Base-by-base conservation (phyloP, 1,140 invertebrate species). In the Drosophila leontia region DNA sequence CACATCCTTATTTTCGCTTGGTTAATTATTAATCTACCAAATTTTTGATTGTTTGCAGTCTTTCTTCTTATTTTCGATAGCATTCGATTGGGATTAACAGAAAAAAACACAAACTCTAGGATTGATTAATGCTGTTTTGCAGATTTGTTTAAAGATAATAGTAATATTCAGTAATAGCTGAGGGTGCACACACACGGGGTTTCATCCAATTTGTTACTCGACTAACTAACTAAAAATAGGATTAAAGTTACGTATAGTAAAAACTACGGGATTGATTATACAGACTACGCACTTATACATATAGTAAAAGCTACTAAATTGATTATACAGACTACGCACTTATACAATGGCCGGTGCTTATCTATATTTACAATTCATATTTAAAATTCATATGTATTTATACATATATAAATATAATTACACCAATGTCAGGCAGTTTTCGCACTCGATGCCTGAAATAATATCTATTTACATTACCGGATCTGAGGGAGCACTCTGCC, bases 271-370 rank as follows among this genome's bases (percentile, higher is more conserved):
- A 39, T 7, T 23, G 44, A 23, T 45, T 15, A 47, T 47, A 47
- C 45, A 47, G 45, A 23, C 45, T 47, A 47, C 29, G 62, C 56
- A 61, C 74, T 78, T 78, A 77, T 68, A 61, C 23, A 76, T 26
- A 26, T 26, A 29, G 26, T 29, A 29, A 29, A 29, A 29, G 26
- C 26, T 9, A 34, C 9, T 34, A 34, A 29, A 47, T 13, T 39
- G 45, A 69, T 74, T 72, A 64, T 72, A 39, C 34, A 71, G 51
- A 64, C 53, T 57, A 75, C 37, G 63, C 56, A 61, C 74, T 78
- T 78, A 77, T 69, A 61, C 23, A 78, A 78, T 77, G 74, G 75
- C 75, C 64, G 71, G 39, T 55, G 51, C 75, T 78, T 75, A 63
- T 37, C 26, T 53, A 78, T 78, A 78, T 78, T 78, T 78, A 78